Evolutionary conservation across 2,888 invertebrate species (phyloP), one percentile per base, ranked within the genome.

Genomic region (Heliconius erato): DNA sequence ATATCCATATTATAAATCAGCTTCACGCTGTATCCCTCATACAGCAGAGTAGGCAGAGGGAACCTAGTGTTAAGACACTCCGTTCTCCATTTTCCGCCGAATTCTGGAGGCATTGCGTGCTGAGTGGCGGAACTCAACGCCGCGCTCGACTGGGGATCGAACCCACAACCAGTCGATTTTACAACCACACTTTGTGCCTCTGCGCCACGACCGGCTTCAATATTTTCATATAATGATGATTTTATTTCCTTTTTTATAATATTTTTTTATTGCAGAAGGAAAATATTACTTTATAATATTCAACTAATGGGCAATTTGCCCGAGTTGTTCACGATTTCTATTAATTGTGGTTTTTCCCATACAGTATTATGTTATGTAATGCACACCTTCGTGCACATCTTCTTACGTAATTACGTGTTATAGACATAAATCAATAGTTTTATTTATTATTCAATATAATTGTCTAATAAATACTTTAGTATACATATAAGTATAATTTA

Each of bases 261-360:
- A 49, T 26, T 9, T 9, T 72, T 44, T 49, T 72, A 28, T 49
- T 28, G 44, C 44, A 72, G 26, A 0, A 63, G 35, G 63, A 63
- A 76, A 76, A 76, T 63, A 40, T 40, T 35, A 32, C 63, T 35
- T n/a, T 40, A 14, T 59, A n/a, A 63, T n/a, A 63, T n/a, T 63
- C 63, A 63, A n/a, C 32, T 63, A 35, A 76, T 63, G 63, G 63
- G 35, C 63, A 76, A 63, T 63, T 76, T 63, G 35, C 76, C 5
- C 74, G 35, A 59, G 68, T 23, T 40, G 67, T 76, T 76, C 80
- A 80, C 80, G 80, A 80, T 76, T 54, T 80, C 40, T 59, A 23
- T 23, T 67, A 80, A 68, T 28, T 76, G 68, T 23, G 80, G 80
- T 80, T 80, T 80, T 74, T 59, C 74, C 80, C 68, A 80, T 74